Base-by-base conservation (phyloP, 2,797 vertebrate species). In the Esox lucius region DNA sequence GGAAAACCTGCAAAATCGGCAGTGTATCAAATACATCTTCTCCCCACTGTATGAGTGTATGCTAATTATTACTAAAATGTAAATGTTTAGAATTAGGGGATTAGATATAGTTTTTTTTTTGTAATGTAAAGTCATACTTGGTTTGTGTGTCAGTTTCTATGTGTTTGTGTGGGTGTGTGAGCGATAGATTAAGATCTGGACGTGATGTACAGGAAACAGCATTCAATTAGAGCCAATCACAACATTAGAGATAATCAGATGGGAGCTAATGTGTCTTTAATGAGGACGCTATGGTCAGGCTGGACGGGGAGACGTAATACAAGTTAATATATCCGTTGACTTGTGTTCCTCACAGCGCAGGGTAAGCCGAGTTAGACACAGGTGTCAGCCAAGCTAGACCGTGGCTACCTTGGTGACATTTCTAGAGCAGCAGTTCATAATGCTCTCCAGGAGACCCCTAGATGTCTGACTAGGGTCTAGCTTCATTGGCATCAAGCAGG, bases 181-280 rank as follows among this genome's bases (percentile, higher is more conserved):
- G 48, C 16, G 49, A 51, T 49, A 4, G 48, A 17, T 9, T 26
- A 9, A 51, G 49, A 28, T 26, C 61, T 28, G 61, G 61, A 64
- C 42, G 39, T 22, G 5, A 24, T 42, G 1, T 48, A 39, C 42
- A 22, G 22, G 39, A 42, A 42, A 75, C 78, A 75, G 72, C 70
- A 48, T 73, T 75, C 67, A 73, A 78, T 78, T 78, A 73, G 46
- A 67, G 68, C 68, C 42, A 74, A 80, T 51, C 75, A 62, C 28
- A 71, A 73, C 56, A 81, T 78, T 78, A 75, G 73, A 19, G 59
- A 59, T 78, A 78, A 78, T 81, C 76, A 78, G 71, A 61, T 31
- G 22, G 59, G 75, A 65, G 24, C 33, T n/a, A 42, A 42, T 68
- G 31, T 68, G 66, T 68, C 24, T 26, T 4, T 49, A 26, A 69